phyloP scores from a whole-genome alignment of 1,140 invertebrate genomes.

The Aethina tumida region DNA sequence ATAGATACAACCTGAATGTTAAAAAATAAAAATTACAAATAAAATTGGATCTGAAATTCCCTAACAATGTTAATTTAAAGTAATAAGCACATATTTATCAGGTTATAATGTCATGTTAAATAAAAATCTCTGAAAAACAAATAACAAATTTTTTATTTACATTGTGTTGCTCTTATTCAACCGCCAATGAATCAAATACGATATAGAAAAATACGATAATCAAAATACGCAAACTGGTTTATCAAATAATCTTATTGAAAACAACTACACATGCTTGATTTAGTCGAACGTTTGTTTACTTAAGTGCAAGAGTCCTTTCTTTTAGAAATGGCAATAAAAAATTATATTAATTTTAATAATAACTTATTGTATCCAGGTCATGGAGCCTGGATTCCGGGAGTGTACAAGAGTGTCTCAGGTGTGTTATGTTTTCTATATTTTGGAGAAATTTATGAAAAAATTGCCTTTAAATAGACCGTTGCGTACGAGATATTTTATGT shows the following conservation, averaged over 20 bases:
- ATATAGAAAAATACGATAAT: background rate
- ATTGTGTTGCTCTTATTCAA: constrained; percentile 3
- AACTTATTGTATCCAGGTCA: background rate
- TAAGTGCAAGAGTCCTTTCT: background rate
- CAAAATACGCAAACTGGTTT: background rate
- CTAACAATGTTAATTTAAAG: background rate
- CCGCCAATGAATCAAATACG: background rate
- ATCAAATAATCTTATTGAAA: background rate
- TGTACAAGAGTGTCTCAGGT: too few relatives aligned
- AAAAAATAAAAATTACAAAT: background rate
- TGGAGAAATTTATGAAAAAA: too few relatives aligned
- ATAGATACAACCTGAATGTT: background rate
- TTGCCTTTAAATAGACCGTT: too few relatives aligned
- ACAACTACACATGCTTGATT: background rate
- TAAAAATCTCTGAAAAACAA: background rate
- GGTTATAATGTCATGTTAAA: background rate
- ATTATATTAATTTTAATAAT: constrained; percentile 1
- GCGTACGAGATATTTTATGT: too few relatives aligned
- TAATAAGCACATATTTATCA: background rate
- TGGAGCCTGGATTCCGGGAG: background rate
- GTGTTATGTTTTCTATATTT: too few relatives aligned
- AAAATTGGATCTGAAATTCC: background rate
- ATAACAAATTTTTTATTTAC: too few relatives aligned
- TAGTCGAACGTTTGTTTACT: background rate
- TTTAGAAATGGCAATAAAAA: background rate